A percentile compares a stretch with the other conserved stretches of the same genome.
These are phyloP conservation scores for Teleopsis dalmanni DNA, from an alignment of 1,140 invertebrate species.

Conservation along the genomic window DNA sequence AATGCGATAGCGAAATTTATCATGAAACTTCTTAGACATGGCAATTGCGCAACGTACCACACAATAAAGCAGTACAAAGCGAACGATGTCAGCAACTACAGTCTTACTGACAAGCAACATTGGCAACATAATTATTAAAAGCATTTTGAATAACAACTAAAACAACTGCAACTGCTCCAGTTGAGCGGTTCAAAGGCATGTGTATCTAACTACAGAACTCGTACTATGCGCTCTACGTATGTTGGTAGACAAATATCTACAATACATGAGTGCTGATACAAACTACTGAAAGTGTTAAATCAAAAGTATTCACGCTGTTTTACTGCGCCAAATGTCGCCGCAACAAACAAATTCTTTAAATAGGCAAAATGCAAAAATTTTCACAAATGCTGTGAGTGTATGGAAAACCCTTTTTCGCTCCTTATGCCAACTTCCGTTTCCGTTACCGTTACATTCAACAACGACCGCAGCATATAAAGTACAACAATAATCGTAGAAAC, in stretches of 20 bases:
- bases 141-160: conserved; percentile 3
- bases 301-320: conserved; percentile 3
- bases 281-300: not conserved
- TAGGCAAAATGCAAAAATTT: not conserved
- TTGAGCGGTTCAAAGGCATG: not conserved
- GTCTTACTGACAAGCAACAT: conserved; percentile 9
- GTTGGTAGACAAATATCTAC: no score
- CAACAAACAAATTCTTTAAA: conserved; percentile 1
- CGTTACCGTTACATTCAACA: conserved; percentile 2
- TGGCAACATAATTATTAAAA: conserved; percentile 11
- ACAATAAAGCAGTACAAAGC: conserved; percentile 5
- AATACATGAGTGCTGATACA: no score
- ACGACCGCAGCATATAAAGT: conserved; percentile 1
- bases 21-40: no score
- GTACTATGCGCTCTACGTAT: not conserved
- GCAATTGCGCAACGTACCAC: not conserved
- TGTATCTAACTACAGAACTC: not conserved
- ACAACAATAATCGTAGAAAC: not conserved
- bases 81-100: not conserved
- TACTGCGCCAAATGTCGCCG: conserved; percentile 3
- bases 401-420: not conserved
- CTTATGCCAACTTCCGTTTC: conserved; percentile 5
- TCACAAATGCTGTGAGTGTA: not conserved
- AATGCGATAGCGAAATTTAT: no score
- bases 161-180: not conserved